A percentile compares a stretch with the other conserved stretches of the same genome.
These are phyloP conservation scores for Campaea margaritaria DNA, from an alignment of 2,888 invertebrate species.

Conservation along the genomic window DNA sequence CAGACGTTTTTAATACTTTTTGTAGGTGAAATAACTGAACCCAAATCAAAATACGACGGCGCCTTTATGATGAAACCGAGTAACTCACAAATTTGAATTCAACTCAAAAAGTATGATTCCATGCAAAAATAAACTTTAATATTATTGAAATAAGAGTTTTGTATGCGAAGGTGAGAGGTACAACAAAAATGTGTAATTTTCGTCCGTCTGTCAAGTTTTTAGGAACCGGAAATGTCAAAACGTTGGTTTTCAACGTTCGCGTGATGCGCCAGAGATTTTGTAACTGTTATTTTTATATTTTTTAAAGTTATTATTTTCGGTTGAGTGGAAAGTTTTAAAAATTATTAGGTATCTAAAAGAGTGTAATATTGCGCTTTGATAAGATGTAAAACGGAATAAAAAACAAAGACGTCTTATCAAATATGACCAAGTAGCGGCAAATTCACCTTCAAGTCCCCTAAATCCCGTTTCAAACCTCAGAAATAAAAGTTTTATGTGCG, in stretches of 20 bases:
- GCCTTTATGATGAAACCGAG: conserved; percentile 55
- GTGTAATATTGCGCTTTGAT: too few species aligned
- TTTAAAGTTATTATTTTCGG: background rate
- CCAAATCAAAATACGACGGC: conserved; percentile 69
- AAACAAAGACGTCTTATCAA: background rate
- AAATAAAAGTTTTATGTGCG: conserved; percentile 40
- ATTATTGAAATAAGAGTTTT: conserved; percentile 28
- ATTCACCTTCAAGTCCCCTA: background rate
- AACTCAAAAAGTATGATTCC: conserved; percentile 3
- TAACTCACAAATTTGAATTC: conserved; percentile 41
- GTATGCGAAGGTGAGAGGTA: background rate
- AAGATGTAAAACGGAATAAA: too few species aligned
- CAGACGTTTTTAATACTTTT: conserved; percentile 47
- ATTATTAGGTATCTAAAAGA: too few species aligned
- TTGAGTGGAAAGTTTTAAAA: conserved; percentile 12
- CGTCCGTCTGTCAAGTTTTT: conserved; percentile 62
- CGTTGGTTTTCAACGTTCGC: conserved; percentile 69
- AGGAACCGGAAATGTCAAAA: conserved; percentile 76
- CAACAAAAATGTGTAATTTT: conserved; percentile 39
- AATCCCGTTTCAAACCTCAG: conserved; percentile 17
- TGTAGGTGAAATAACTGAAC: conserved; percentile 63
- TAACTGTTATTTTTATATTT: conserved; percentile 51
- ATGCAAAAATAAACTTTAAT: conserved; percentile 36
- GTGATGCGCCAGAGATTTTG: conserved; percentile 57
- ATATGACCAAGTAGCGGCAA: conserved; percentile 12